Base-by-base conservation (phyloP, 1,140 invertebrate genomes). In the Idris sp. region DNA sequence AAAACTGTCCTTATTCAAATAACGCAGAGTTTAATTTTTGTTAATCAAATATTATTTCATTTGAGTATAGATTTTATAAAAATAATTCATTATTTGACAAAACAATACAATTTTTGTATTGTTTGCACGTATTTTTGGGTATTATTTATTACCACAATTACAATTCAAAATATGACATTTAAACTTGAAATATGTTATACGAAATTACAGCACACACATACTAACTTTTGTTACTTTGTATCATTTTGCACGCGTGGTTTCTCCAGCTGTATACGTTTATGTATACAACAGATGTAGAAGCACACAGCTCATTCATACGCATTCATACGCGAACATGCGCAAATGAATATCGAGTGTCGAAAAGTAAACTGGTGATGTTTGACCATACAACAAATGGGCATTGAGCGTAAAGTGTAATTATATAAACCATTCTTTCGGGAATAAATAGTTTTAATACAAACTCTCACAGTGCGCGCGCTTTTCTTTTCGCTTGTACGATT, bases 351-450 rank as follows among this genome's bases (percentile, higher is more conserved):
- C 35, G 44, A 64, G 61, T 54, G 61, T 61, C 40, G 61, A 74
- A 65, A 74, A 48, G 61, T 67, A 74, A 74, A 67, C 61, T 61
- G 19, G 53, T 46, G 54, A 48, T 61, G 71, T 67, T 74, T 65
- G 61, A 73, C 44, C 61, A 64, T 25, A 44, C 44, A 64, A 40
- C 31, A 61, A 74, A 65, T 40, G 38, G 13, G 44, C 19, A 58
- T 59, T 49, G 18, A 44, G 59, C 40, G 44, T 38, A 22, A 65
- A 67, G 15, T 40, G 51, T 61, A 74, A 74, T 74, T 65, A 58
- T 64, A 58, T 54, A 54, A 33, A 56, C 41, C 67, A 61, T 53
- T 16, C 30, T 40, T 44, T 11, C 33, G 30, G 19, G 53, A 68
- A 48, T 56, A 58, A 56, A 36, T 46, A 54, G 40, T 67, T 67